A percentile compares a stretch with the other conserved stretches of the same genome.
phyloP scores from a whole-genome alignment of 2,888 invertebrate species.

The Caradrina kadenii region DNA sequence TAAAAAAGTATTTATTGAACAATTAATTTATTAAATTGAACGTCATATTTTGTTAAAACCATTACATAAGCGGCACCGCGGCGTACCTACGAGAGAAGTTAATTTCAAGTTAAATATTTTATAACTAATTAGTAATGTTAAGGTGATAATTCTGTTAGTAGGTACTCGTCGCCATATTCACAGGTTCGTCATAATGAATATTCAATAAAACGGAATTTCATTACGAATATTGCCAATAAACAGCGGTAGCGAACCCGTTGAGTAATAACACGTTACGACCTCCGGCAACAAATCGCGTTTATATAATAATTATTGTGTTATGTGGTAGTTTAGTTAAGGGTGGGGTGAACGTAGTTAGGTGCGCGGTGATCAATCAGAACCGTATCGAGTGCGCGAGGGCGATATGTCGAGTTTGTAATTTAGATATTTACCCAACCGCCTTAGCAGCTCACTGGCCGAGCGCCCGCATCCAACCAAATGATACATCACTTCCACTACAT shows the following conservation, averaged over 20 bases:
- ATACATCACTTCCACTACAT: constrained; percentile 66
- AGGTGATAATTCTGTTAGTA: not conserved
- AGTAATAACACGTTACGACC: constrained; percentile 23
- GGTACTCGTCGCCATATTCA: not conserved
- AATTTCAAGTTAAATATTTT: not conserved
- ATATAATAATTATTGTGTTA: constrained; percentile 34
- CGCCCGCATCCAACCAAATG: constrained; percentile 57
- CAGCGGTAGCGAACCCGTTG: constrained; percentile 16
- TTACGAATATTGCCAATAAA: constrained; percentile 34
- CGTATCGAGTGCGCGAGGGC: constrained; percentile 66
- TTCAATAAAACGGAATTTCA: constrained; percentile 30
- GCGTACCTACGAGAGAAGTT: not conserved
- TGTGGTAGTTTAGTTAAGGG: constrained; percentile 39
- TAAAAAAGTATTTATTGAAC: too few relatives aligned
- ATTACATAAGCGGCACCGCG: too few relatives aligned
- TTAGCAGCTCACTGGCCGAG: constrained; percentile 42
- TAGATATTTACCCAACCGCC: constrained; percentile 65
- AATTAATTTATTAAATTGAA: not conserved
- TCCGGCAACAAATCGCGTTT: constrained; percentile 20
- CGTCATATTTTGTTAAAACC: not conserved
- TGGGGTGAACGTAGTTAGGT: constrained; percentile 56
- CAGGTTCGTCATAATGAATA: constrained; percentile 16
- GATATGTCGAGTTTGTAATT: constrained; percentile 72
- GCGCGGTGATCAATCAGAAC: constrained; percentile 75
- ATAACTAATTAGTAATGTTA: not conserved